Conservation (phyloP, 2,797 vertebrate genomes). For the Coregonus suidteri region DNA sequence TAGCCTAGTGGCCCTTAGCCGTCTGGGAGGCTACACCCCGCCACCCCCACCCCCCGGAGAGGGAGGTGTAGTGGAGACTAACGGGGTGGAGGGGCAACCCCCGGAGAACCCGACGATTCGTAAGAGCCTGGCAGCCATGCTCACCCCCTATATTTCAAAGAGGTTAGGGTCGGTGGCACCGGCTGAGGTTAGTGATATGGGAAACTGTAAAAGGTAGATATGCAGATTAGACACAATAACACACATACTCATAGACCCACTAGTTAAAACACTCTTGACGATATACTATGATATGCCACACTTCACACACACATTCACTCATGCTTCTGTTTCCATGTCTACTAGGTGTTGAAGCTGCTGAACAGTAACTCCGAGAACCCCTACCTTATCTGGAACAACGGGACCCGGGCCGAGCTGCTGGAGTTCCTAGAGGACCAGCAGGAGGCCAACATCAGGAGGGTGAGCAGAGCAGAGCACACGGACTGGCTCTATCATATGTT, state of each 20-base stretch:
- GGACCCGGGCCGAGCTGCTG: slow-evolving; percentile 91
- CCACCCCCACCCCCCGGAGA: slow-evolving; percentile 65
- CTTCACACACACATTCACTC: neutral
- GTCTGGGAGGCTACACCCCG: slow-evolving; percentile 86
- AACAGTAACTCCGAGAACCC: slow-evolving; percentile 98
- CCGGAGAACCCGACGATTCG: slow-evolving; percentile 93
- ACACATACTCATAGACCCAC: neutral
- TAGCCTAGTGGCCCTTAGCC: slow-evolving; percentile 88
- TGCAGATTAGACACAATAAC: neutral
- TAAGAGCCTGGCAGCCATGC: slow-evolving; percentile 93
- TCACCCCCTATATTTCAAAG: slow-evolving; percentile 91
- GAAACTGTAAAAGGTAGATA: neutral
- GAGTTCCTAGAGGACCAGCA: slow-evolving; percentile 95
- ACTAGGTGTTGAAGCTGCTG: slow-evolving; percentile 92
- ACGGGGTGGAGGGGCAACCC: slow-evolving; percentile 79
- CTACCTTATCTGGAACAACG: slow-evolving; percentile 98
- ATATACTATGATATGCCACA: neutral
- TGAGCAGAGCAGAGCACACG: slow-evolving; percentile 54
- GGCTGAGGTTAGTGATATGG: slow-evolving; percentile 79
- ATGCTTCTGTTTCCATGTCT: neutral
- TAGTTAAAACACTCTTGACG: no score
- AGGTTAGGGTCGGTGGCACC: slow-evolving; percentile 83
- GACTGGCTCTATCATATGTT: neutral
- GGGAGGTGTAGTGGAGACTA: slow-evolving; percentile 68
- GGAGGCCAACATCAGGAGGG: slow-evolving; percentile 93